Evolutionary conservation across 1,140 invertebrate genomes (phyloP).

Genomic region (Eueides isabella): DNA sequence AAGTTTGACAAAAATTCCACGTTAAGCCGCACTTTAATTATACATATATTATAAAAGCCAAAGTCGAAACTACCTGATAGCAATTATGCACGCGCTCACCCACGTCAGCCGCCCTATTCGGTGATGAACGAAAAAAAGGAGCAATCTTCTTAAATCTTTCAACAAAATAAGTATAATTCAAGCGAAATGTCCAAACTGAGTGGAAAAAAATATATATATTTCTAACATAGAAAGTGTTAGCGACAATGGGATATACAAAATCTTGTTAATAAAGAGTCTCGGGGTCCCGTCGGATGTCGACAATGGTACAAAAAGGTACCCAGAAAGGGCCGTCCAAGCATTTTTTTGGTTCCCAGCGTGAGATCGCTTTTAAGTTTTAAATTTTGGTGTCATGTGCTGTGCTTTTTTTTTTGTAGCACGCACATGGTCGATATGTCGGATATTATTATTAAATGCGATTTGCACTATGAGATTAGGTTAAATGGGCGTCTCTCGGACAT

Average conservation of each 20-base stretch:
- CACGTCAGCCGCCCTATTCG: conserved; percentile 72
- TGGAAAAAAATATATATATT: conserved; percentile 62
- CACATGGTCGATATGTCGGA: conserved; percentile 62
- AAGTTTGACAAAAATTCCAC: conserved; percentile 80
- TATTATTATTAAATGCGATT: conserved; percentile 66
- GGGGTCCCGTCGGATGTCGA: conserved; percentile 58
- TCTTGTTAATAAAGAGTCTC: conserved; percentile 79
- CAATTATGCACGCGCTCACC: conserved; percentile 79
- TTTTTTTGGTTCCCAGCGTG: conserved; percentile 71
- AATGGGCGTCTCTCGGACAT: conserved; percentile 58
- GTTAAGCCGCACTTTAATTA: conserved; percentile 78
- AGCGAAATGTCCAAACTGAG: conserved; percentile 78
- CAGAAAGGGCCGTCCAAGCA: conserved; percentile 59
- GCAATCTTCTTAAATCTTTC: conserved; percentile 73
- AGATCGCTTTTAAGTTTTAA: conserved; percentile 72
- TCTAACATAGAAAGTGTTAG: conserved; percentile 79
- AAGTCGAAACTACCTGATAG: conserved; percentile 72
- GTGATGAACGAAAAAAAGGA: conserved; percentile 69
- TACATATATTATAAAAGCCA: conserved; percentile 75
- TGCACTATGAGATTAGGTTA: conserved; percentile 55
- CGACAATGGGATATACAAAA: conserved; percentile 79
- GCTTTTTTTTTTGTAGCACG: conserved; percentile 62
- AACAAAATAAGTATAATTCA: conserved; percentile 79
- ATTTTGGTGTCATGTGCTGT: conserved; percentile 75
- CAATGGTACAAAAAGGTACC: conserved; percentile 55